Conservation (phyloP, 2,888 invertebrate genomes). For the Scaptomyza reducta region DNA sequence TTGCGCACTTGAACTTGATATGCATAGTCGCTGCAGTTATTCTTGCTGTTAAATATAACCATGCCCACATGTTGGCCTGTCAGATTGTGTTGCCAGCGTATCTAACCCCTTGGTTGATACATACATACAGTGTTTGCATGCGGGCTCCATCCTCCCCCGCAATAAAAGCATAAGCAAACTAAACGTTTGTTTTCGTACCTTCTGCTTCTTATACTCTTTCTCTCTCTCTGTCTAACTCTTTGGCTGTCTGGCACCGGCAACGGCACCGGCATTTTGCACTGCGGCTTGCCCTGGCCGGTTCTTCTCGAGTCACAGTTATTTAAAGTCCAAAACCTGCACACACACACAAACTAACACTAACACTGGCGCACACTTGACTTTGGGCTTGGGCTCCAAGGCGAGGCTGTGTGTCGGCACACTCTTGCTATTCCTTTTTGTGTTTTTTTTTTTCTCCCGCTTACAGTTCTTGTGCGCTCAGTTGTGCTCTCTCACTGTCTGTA, state of each 20-base stretch:
- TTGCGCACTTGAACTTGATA: conserved; percentile 58
- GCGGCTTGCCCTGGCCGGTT: conserved; percentile 60
- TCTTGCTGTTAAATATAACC: conserved; percentile 9
- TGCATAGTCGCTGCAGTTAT: conserved; percentile 19
- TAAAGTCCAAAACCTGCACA: conserved; percentile 55
- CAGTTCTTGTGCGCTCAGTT: conserved; percentile 17
- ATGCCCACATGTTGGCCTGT: conserved; percentile 18
- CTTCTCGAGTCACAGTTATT: conserved; percentile 65
- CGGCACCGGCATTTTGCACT: conserved; percentile 26
- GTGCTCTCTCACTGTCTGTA: neutral
- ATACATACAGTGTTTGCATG: neutral
- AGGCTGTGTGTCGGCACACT: conserved; percentile 21
- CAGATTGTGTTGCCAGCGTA: conserved; percentile 8
- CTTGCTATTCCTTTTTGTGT: conserved; percentile 18
- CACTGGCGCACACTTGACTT: conserved; percentile 52
- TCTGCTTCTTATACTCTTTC: conserved; percentile 12
- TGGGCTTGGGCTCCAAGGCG: conserved; percentile 52
- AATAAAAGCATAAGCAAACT: conserved; percentile 27
- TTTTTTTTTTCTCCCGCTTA: conserved; percentile 19
- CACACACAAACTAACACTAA: conserved; percentile 17
- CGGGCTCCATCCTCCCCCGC: conserved; percentile 44
- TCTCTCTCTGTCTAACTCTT: neutral
- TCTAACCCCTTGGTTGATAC: conserved; percentile 15
- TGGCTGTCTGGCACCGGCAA: conserved; percentile 35
- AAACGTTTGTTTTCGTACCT: conserved; percentile 23